A percentile compares a stretch with the other conserved stretches of the same genome.
Conservation (phyloP, 2,113 vertebrate species). For the Carettochelys insculpta region DNA sequence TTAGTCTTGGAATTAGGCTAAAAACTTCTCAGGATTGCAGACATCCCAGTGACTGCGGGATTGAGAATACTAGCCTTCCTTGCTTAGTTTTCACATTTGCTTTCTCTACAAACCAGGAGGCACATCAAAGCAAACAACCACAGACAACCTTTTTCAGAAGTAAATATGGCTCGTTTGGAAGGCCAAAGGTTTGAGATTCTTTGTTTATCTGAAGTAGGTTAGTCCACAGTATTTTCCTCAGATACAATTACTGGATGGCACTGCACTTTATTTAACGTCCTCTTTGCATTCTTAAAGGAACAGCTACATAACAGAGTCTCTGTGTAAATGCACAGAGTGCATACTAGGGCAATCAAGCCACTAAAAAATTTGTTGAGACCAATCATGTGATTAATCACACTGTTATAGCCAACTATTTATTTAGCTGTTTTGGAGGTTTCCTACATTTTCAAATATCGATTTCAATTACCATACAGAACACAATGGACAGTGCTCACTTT, state of each 20-base stretch:
- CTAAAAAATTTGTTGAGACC: no score
- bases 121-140: background rate
- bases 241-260: background rate
- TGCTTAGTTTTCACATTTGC: background rate
- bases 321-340: no score
- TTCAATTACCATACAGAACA: no score
- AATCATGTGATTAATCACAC: no score
- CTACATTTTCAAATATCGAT: no score
- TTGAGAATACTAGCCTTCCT: background rate
- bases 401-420: no score
- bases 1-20: background rate
- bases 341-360: no score
- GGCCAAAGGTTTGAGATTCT: background rate
- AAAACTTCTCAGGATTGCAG: background rate
- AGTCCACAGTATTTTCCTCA: background rate
- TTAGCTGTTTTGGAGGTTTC: no score
- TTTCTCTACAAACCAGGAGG: background rate
- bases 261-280: background rate
- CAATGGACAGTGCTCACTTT: no score
- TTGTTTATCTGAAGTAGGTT: background rate
- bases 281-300: background rate
- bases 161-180: background rate
- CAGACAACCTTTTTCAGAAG: background rate
- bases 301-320: background rate
- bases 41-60: background rate